These are phyloP conservation scores for Pelecanus crispus DNA, from an alignment of 2,113 vertebrate genomes.

Conservation along the genomic window DNA sequence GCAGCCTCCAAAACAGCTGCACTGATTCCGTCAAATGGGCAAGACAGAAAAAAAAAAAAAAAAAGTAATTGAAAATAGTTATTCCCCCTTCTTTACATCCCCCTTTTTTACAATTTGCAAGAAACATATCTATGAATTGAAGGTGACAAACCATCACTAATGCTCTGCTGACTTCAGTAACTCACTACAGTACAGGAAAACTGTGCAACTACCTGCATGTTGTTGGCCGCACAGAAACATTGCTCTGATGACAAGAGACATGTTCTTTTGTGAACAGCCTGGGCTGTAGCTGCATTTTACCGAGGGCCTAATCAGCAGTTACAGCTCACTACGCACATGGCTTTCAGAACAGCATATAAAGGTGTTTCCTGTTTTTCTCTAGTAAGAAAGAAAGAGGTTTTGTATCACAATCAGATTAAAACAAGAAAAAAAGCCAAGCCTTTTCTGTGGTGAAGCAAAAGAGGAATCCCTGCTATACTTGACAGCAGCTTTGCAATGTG, in stretches of 20 bases:
- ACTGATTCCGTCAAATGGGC: not conserved
- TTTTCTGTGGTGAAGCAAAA: conserved; percentile 48
- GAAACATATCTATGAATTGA: not conserved
- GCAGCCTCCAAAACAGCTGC: not conserved
- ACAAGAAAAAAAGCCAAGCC: conserved; percentile 18
- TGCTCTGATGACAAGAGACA: not conserved
- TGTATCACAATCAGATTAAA: conserved; percentile 59
- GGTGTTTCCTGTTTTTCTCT: conserved; percentile 78
- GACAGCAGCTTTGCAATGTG: not conserved
- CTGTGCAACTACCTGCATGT: not conserved
- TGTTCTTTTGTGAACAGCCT: not conserved
- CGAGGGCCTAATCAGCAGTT: conserved; percentile 29
- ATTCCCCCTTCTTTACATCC: not conserved
- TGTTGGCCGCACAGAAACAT: not conserved
- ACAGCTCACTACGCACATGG: not conserved
- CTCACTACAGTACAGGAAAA: not conserved
- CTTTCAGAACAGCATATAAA: conserved; percentile 53
- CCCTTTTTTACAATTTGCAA: not conserved
- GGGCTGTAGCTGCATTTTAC: not conserved
- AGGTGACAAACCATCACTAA: not conserved
- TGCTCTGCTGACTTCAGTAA: not conserved
- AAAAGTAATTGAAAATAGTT: not conserved
- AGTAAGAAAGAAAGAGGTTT: conserved; percentile 43
- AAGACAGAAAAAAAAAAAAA: not conserved
- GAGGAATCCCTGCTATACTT: conserved; percentile 23